phyloP scores from a whole-genome alignment of 1,140 invertebrate species.

The Diabrotica virgifera region DNA sequence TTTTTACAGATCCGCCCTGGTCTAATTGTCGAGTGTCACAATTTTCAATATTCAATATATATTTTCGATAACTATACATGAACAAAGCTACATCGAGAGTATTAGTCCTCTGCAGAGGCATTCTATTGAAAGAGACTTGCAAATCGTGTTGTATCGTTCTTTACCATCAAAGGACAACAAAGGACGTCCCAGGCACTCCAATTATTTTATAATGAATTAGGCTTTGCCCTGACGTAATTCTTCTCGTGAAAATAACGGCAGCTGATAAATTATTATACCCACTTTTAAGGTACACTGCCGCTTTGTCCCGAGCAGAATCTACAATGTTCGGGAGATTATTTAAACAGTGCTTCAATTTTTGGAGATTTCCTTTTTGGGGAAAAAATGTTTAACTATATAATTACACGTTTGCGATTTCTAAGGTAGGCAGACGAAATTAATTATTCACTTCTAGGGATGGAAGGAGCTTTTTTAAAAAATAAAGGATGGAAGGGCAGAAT shows the following conservation, averaged over 20 bases:
- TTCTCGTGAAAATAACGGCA: slow-evolving; percentile 8
- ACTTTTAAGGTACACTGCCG: neutral
- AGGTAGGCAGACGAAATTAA: too few relatives aligned
- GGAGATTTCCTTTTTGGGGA: too few relatives aligned
- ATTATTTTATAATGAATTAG: slow-evolving; percentile 41
- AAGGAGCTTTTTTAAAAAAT: too few relatives aligned
- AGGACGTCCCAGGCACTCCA: slow-evolving; percentile 32
- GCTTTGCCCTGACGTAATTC: neutral
- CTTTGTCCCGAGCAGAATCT: neutral
- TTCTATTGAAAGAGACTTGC: slow-evolving; percentile 24
- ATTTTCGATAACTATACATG: neutral
- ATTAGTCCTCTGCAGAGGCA: neutral
- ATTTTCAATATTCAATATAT: too few relatives aligned
- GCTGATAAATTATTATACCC: slow-evolving; percentile 13
- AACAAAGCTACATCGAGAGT: neutral
- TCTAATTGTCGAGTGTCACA: too few relatives aligned
- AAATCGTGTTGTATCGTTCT: slow-evolving; percentile 36
- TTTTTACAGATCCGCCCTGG: too few relatives aligned
- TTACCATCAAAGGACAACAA: slow-evolving; percentile 34
- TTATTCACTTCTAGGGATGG: too few relatives aligned
- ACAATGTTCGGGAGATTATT: neutral
- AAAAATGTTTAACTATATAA: too few relatives aligned
- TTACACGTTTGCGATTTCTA: too few relatives aligned
- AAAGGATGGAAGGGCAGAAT: too few relatives aligned
- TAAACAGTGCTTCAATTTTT: too few relatives aligned